phyloP scores from a whole-genome alignment of 1,140 invertebrate species.

The Trinorchestia longiramus region DNA sequence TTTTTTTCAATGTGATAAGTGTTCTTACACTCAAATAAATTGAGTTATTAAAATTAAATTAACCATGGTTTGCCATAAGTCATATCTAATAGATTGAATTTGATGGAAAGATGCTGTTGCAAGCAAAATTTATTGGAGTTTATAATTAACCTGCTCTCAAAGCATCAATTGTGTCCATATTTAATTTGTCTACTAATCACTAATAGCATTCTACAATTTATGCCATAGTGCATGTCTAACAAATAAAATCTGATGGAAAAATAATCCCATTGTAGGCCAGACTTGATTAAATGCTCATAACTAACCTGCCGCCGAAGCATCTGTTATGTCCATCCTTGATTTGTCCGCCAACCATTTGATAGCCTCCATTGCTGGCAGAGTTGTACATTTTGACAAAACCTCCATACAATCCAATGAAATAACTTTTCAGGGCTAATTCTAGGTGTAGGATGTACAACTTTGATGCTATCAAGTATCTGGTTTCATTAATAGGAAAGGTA shows the following conservation, averaged over 20 bases:
- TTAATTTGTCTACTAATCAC: no score
- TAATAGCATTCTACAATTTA: no score
- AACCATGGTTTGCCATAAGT: no score
- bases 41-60: no score
- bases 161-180: no score
- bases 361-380: slow-evolving; percentile 55
- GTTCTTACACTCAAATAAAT: no score
- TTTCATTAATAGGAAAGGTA: background rate
- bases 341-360: slow-evolving; percentile 59
- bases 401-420: slow-evolving; percentile 29
- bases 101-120: no score
- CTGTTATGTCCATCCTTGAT: slow-evolving; percentile 60
- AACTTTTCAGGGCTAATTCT: background rate
- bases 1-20: no score
- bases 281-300: slow-evolving; percentile 58
- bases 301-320: slow-evolving; percentile 59
- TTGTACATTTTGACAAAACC: slow-evolving; percentile 30
- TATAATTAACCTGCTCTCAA: no score
- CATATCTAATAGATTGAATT: no score
- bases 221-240: no score
- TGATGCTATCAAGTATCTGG: background rate
- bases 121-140: no score
- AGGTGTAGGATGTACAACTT: background rate
- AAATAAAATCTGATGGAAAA: background rate
- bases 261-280: background rate